These are phyloP conservation scores for Grus americana DNA, from an alignment of 2,113 vertebrate species.

Conservation along the genomic window DNA sequence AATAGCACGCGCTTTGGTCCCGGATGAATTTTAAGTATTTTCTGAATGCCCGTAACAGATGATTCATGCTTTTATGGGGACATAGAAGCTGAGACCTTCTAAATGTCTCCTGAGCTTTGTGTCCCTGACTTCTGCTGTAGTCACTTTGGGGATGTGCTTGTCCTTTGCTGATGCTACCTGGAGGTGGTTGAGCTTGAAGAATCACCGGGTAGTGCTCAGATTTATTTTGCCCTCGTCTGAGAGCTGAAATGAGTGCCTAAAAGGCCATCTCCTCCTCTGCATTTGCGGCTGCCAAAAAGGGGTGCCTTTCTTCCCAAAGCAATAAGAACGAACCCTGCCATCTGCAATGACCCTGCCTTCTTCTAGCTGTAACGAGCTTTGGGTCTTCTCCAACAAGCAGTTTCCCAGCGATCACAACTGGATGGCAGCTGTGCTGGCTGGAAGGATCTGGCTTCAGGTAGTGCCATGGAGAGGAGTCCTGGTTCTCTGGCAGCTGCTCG, in stretches of 20 bases:
- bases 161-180: background rate
- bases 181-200: background rate
- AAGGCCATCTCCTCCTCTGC: background rate
- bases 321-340: background rate
- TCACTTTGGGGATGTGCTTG: background rate
- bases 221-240: background rate
- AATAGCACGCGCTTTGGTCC: background rate
- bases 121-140: background rate
- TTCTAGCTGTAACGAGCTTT: background rate
- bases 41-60: background rate
- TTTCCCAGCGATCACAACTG: background rate
- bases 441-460: background rate
- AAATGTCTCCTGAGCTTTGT: background rate
- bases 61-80: background rate
- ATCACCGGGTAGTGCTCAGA: background rate
- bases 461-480: background rate
- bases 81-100: background rate
- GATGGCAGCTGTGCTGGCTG: background rate
- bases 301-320: background rate
- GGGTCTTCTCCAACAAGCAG: background rate
- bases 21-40: background rate
- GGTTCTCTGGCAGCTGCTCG: background rate
- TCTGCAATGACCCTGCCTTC: accelerated
- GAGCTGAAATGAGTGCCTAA: background rate
- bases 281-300: background rate